Base-by-base conservation (phyloP, 2,113 vertebrate genomes). In the Alouatta palliata region DNA sequence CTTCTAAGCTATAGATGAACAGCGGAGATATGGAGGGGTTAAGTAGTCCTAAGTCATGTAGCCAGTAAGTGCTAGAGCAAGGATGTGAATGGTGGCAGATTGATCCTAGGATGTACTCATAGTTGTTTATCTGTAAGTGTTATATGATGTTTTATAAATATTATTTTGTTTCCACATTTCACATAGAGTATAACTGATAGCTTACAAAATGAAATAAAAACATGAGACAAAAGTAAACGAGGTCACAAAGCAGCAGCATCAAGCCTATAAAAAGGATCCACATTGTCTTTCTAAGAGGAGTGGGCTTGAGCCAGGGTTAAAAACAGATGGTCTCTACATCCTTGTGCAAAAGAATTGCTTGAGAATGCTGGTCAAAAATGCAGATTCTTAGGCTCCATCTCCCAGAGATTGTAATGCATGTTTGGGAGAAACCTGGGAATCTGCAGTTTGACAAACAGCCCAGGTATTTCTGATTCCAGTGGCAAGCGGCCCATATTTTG, bases 121-220 rank as follows among this genome's bases (percentile, higher is more conserved):
- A 71, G 45, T 7, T 75, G 19, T 43, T 64, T 32, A 54, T 70
- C 43, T 16, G 5, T 37, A 43, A 71, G 52, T 54, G 20, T 49
- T 64, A 25, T 58, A 11, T 61, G 32, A 64, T 11, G 35, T 84
- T 88, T 94, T 89, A 1, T 87, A 23, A 52, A 2, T 37, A 10
- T 16, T 71, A 6, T 21, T 91, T 27, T 13, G 27, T 70, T 43
- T 85, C 14, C 3, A 49, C 25, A 82, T 35, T 9, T 86, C 17
- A 35, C n/a, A 81, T 40, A 76, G 32, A 76, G 52, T 8, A 25
- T 56, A 92, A 87, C 95, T 92, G 19, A 71, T 47, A 49, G 45
- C 20, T 90, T 82, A 68, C 32, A 91, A 81, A 80, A 75, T 58
- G 35, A 96, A 84, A 84, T 85, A 91, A 82, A 92, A 77, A 85